phyloP scores from a whole-genome alignment of 1,140 invertebrate species.

The Brachionus koreanus region DNA sequence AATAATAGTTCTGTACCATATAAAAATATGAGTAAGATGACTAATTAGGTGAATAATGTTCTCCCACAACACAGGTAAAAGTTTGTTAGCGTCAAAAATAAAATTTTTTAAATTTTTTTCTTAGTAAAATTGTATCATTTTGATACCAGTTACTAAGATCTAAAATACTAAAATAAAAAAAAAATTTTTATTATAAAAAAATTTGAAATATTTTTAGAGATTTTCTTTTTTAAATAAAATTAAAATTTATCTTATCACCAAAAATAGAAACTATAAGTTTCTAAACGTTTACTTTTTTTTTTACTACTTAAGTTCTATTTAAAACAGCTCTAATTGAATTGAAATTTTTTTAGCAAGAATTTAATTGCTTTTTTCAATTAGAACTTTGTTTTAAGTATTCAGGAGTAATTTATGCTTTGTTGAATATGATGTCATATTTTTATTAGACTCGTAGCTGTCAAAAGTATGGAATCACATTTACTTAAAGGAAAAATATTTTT shows the following conservation, averaged over 20 bases:
- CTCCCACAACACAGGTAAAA: not conserved
- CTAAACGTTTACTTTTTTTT: too few species aligned
- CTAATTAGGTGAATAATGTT: not conserved
- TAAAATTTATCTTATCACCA: not conserved
- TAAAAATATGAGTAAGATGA: not conserved
- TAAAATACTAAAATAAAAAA: not conserved
- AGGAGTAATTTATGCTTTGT: too few species aligned
- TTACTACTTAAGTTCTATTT: too few species aligned
- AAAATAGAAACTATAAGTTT: too few species aligned
- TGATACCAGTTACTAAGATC: not conserved
- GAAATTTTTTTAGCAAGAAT: too few species aligned
- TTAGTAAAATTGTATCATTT: not conserved
- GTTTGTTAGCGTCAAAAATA: not conserved
- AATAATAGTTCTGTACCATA: not conserved
- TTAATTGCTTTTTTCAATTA: too few species aligned
- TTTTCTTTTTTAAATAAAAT: not conserved
- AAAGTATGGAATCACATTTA: not conserved
- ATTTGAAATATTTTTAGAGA: not conserved
- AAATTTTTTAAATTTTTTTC: not conserved
- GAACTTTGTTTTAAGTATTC: too few species aligned
- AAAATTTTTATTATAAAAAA: not conserved
- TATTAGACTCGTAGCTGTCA: too few species aligned
- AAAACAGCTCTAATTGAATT: too few species aligned
- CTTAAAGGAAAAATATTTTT: too few species aligned
- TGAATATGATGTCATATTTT: too few species aligned